Evolutionary conservation across 2,797 vertebrate species (phyloP), one percentile per base, ranked within the genome.

Genomic region (Dipus sagitta): DNA sequence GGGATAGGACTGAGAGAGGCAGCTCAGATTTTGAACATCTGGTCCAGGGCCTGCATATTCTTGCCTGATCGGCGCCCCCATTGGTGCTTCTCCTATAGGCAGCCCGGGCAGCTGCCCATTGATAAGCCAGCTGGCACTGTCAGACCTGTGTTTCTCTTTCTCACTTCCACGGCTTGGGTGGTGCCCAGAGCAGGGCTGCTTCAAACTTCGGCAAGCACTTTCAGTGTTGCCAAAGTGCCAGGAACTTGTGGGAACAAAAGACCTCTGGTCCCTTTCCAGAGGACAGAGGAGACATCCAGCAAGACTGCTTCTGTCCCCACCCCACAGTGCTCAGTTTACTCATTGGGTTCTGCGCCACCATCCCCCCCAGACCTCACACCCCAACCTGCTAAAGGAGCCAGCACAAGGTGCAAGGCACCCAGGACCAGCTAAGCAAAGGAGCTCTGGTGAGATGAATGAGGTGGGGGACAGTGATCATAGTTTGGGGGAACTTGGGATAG

Each of bases 401-500:
- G 47, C 65, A 24, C 65, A 10, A 17, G 9, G 18, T 6, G 20
- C 30, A 60, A 70, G 68, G 20, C 1, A 34, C 72, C 2, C 5
- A 28, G 67, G 4, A 58, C 71, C 13, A 28, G 6, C 47, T 28
- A 34, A 76, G 11, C 67, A 79, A 62, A 88, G 80, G 91, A 76
- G 70, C n/a, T 75, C 2, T n/a, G 38, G 26, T n/a, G 30, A 4
- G 1, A 78, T 52, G 62, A 75, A 32, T 1, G 8, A 52, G n/a
- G 3, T 9, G 52, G n/a, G 77, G 62, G 62, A 38, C 11, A 20
- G 67, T 32, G 58, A 74, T 97, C 97, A 94, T 8, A n/a, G 96
- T 97, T 95, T 96, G 97, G 94, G 52, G 86, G 93, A 96, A 96
- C 93, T 97, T 95, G 96, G 96, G 96, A 65, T 86, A 97, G 97